Percentiles rank a stretch among this genome's conserved stretches.
Evolutionary conservation across 23 tunicate species (phyloP).

Genomic region (Styela clava): DNA sequence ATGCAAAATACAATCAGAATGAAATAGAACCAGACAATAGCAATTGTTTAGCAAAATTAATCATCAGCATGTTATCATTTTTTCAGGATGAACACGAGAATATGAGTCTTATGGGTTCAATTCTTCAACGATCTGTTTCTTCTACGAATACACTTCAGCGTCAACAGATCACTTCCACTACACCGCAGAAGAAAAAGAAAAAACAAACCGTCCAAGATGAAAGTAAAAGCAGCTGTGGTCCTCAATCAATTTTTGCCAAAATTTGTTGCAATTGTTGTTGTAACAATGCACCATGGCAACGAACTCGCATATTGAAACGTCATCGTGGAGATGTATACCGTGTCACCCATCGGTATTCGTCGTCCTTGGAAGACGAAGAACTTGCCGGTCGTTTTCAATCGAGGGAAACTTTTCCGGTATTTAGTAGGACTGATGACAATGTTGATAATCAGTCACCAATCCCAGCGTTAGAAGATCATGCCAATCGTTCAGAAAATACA

Average conservation of each 20-base stretch:
- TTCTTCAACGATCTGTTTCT: constrained; percentile 12
- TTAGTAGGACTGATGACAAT: constrained; percentile 3
- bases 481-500: background rate
- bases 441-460: constrained; percentile 1
- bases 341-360: constrained; percentile 22
- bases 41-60: background rate
- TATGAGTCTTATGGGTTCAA: constrained; percentile 22
- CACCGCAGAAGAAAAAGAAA: background rate
- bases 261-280: constrained; percentile 75
- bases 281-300: constrained; percentile 79
- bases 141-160: constrained; percentile 14
- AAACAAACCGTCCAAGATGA: background rate
- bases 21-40: no score
- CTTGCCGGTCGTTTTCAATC: constrained; percentile 15
- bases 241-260: constrained; percentile 20
- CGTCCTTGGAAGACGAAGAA: constrained; percentile 22
- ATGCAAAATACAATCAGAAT: no score
- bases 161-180: constrained; percentile 7
- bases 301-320: constrained; percentile 32
- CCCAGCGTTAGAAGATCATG: constrained; percentile 14
- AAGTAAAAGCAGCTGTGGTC: constrained; percentile 6
- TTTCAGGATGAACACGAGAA: constrained; percentile 35
- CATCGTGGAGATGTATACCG: constrained; percentile 20
- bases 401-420: background rate
- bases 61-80: background rate